Conservation (phyloP, 1,140 invertebrate species). For the Cydia strobilella region DNA sequence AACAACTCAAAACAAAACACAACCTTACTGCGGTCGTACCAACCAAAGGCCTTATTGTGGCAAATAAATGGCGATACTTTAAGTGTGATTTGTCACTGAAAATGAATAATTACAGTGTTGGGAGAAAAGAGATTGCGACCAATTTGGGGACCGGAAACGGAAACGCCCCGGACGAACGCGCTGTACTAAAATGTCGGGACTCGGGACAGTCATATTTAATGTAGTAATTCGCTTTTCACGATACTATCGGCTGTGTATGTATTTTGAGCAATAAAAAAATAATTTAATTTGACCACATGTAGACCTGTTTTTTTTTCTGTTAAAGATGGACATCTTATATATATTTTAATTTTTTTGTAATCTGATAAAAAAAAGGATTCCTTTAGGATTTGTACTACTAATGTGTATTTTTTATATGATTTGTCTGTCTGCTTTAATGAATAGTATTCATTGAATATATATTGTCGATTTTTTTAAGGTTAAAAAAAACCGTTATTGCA, state of each 20-base stretch:
- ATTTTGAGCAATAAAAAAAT: no score
- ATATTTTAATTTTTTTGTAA: no score
- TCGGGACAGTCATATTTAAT: slow-evolving; percentile 3
- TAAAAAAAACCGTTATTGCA: no score
- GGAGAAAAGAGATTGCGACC: slow-evolving; percentile 32
- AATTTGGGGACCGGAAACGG: slow-evolving; percentile 27
- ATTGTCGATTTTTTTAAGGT: background rate
- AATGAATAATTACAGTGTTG: slow-evolving; percentile 31
- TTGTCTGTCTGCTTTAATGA: background rate
- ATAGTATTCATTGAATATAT: background rate
- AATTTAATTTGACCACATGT: no score
- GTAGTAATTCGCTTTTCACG: background rate
- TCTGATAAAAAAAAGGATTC: no score
- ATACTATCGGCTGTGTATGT: background rate
- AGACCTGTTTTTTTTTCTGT: no score
- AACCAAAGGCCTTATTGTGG: slow-evolving; percentile 11
- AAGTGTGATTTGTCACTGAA: slow-evolving; percentile 26
- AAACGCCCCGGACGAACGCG: slow-evolving; percentile 26
- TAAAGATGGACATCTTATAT: no score
- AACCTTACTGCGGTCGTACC: background rate
- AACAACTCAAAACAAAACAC: slow-evolving; percentile 14
- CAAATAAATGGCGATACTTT: slow-evolving; percentile 23
- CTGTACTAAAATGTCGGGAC: background rate
- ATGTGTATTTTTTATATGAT: background rate
- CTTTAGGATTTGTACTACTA: background rate